phyloP scores from a whole-genome alignment of 2,888 invertebrate species.

The Amitus sp. region DNA sequence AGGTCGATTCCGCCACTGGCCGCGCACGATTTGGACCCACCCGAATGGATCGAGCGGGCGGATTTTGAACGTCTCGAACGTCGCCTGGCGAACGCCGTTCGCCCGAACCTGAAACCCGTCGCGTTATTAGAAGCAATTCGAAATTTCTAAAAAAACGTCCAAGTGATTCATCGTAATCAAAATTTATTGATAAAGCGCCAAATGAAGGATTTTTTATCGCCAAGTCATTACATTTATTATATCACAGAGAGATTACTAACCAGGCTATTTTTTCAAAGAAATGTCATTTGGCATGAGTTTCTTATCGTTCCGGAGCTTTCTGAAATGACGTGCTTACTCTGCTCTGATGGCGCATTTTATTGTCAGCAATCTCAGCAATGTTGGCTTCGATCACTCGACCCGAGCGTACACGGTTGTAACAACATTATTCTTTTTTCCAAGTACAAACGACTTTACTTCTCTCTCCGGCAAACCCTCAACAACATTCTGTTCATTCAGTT shows the following conservation, averaged over 20 bases:
- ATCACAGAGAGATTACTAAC: constrained; percentile 13
- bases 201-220: constrained; percentile 8
- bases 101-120: constrained; percentile 43
- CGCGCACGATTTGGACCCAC: constrained; percentile 73
- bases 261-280: constrained; percentile 2
- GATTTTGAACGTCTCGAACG: constrained; percentile 57
- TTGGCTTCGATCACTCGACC: constrained; percentile 41
- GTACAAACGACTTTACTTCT: constrained; percentile 57
- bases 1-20: constrained; percentile 73
- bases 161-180: not conserved
- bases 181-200: constrained; percentile 11
- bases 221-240: constrained; percentile 12
- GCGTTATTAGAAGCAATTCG: constrained; percentile 51
- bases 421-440: constrained; percentile 59
- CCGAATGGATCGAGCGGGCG: constrained; percentile 56
- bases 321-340: constrained; percentile 13
- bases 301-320: too few species aligned
- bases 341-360: constrained; percentile 48
- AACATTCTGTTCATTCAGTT: constrained; percentile 47
- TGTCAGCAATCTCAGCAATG: constrained; percentile 49
- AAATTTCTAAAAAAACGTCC: constrained; percentile 36
- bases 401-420: constrained; percentile 58
- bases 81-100: constrained; percentile 39
- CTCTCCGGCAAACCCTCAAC: constrained; percentile 53
- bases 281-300: too few species aligned